Base-by-base conservation (phyloP, 2,113 vertebrate genomes). In the Ictalurus punctatus region DNA sequence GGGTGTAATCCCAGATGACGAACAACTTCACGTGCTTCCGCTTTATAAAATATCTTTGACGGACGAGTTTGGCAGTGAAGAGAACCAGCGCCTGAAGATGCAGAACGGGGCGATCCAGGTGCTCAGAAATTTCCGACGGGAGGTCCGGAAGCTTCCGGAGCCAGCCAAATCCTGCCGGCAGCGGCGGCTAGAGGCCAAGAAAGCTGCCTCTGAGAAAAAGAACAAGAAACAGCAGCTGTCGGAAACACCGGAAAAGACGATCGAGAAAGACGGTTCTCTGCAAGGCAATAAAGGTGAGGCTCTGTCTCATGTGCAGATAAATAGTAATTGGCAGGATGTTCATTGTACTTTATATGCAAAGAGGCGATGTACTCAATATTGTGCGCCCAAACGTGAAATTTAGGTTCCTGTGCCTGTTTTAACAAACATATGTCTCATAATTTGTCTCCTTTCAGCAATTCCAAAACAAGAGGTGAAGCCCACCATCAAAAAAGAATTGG, bases 151-250 rank as follows among this genome's bases (percentile, higher is more conserved):
- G 91, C 95, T 99, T 87, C 97, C 98, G 0, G 98, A 99, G 89
- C 98, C 98, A 0, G 98, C 98, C 91, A 99, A 99, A 93, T 99
- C 98, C 6, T 99, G 98, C 90, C 95, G 98, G 88, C 98, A 99
- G 92, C 95, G 98, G 69, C 96, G 98, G 58, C 94, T 99, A 88
- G 98, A 99, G 65, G 98, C 98, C 69, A 97, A 97, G 93, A 98
- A 97, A 92, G 98, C 98, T 0, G 97, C 98, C 0, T 97, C 97
- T 0, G 98, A 99, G 94, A 98, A 97, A 94, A 99, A 99, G 94
- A 98, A 97, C 97, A 98, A 94, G 97, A 98, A 97, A 93, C 97
- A 98, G 92, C 97, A 97, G 92, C 91, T 96, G 83, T 93, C 96
- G 59, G 96, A 97, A 90, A 98, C 96, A 0, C 98, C 97, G 0